Evolutionary conservation across 2,113 vertebrate species (phyloP).

Genomic region (Colinus virginianus): DNA sequence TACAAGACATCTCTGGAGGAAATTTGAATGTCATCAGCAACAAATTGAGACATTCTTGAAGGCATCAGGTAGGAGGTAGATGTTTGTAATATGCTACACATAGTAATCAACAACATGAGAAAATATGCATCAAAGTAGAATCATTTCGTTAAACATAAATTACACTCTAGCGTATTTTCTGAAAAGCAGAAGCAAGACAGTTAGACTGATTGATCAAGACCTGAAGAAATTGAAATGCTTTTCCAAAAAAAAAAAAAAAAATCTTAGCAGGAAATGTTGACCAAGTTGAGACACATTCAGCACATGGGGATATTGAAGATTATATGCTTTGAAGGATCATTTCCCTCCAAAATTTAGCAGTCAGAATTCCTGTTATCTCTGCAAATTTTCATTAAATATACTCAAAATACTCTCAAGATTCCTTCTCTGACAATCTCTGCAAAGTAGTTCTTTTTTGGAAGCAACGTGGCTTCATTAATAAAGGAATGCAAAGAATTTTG

Average conservation of each 20-base stretch:
- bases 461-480: not conserved
- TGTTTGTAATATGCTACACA: not conserved
- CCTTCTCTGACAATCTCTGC: not conserved
- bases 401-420: not conserved
- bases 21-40: slow-evolving; percentile 57
- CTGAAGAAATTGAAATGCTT: not conserved
- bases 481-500: slow-evolving; percentile 21
- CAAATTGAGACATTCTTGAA: slow-evolving; percentile 35
- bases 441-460: not conserved
- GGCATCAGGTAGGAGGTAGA: slow-evolving; percentile 27
- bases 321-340: not conserved
- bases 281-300: not conserved
- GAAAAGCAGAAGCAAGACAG: not conserved
- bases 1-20: slow-evolving; percentile 47
- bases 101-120: slow-evolving; percentile 29
- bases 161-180: slow-evolving; percentile 26
- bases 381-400: not conserved
- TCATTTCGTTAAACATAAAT: slow-evolving; percentile 22
- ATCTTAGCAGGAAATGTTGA: not conserved
- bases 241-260: not conserved
- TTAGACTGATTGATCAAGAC: not conserved
- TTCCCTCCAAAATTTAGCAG: not conserved
- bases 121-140: not conserved
- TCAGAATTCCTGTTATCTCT: not conserved
- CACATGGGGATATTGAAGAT: not conserved